Evolutionary conservation across 2,113 vertebrate genomes (phyloP).

Genomic region (Epinephelus moara): DNA sequence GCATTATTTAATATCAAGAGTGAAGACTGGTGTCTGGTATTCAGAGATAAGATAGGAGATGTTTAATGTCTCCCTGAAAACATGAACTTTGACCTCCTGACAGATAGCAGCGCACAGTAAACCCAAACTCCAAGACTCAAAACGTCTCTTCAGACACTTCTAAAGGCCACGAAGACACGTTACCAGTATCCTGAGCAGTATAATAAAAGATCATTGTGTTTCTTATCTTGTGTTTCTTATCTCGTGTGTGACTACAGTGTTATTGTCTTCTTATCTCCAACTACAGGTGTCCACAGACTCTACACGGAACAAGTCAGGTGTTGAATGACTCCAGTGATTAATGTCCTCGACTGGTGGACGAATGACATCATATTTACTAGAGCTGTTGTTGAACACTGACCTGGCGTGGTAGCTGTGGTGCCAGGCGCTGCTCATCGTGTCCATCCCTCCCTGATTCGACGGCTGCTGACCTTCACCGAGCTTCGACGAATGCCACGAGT

Average conservation of each 20-base stretch:
- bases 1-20: background rate
- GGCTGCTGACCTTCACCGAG: constrained; percentile 84
- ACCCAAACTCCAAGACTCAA: background rate
- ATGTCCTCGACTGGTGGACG: background rate
- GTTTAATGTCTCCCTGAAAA: constrained; percentile 1
- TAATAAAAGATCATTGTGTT: background rate
- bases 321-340: background rate
- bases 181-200: background rate
- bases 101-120: background rate
- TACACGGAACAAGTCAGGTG: background rate
- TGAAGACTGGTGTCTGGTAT: background rate
- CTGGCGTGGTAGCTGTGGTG: constrained; percentile 92
- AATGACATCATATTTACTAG: background rate
- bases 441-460: constrained; percentile 87
- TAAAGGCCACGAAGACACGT: background rate
- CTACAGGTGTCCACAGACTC: background rate
- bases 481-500: constrained; percentile 95
- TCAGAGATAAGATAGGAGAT: constrained; percentile 8
- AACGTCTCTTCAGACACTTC: constrained; percentile 1
- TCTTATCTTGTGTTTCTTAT: constrained; percentile 7
- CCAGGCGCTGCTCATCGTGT: constrained; percentile 90
- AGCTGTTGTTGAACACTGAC: constrained; percentile 75
- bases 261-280: constrained; percentile 7
- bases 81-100: constrained; percentile 29
- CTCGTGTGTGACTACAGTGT: background rate